Percentiles rank a stretch among this genome's conserved stretches.
Evolutionary conservation across 2,888 invertebrate genomes (phyloP).

Genomic region (Polyploca ridens): DNA sequence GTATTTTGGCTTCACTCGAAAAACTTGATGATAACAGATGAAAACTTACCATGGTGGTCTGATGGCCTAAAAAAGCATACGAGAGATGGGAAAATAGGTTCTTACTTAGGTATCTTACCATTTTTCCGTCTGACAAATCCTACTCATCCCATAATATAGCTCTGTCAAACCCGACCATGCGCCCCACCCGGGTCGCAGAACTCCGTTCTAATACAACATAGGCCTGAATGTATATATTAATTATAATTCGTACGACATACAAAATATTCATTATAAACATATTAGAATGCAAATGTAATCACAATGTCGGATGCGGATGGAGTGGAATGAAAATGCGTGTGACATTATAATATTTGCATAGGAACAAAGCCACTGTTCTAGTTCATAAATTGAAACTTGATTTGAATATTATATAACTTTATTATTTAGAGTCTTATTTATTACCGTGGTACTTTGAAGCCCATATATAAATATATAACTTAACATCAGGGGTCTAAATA

Average conservation of each 20-base stretch:
- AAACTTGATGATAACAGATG: too few relatives aligned
- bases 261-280: slow-evolving; percentile 9
- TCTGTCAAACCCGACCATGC: too few relatives aligned
- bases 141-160: too few relatives aligned
- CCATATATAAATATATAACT: too few relatives aligned
- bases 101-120: not conserved
- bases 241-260: slow-evolving; percentile 8
- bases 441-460: too few relatives aligned
- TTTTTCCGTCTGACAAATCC: too few relatives aligned
- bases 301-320: slow-evolving; percentile 8
- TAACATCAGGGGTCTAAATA: too few relatives aligned
- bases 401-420: not conserved
- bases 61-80: too few relatives aligned
- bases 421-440: too few relatives aligned
- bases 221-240: not conserved
- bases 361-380: slow-evolving; percentile 5
- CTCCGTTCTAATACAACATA: not conserved
- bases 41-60: too few relatives aligned
- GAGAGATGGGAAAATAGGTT: too few relatives aligned
- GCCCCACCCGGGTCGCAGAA: not conserved
- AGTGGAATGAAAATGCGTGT: slow-evolving; percentile 3
- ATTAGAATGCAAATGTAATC: slow-evolving; percentile 7
- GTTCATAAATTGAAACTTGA: slow-evolving; percentile 2
- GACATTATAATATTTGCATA: slow-evolving; percentile 4
- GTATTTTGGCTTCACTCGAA: too few relatives aligned